Evolutionary conservation across 1,140 invertebrate genomes (phyloP), one percentile per base, ranked within the genome.

Genomic region (Sycobia sp.): DNA sequence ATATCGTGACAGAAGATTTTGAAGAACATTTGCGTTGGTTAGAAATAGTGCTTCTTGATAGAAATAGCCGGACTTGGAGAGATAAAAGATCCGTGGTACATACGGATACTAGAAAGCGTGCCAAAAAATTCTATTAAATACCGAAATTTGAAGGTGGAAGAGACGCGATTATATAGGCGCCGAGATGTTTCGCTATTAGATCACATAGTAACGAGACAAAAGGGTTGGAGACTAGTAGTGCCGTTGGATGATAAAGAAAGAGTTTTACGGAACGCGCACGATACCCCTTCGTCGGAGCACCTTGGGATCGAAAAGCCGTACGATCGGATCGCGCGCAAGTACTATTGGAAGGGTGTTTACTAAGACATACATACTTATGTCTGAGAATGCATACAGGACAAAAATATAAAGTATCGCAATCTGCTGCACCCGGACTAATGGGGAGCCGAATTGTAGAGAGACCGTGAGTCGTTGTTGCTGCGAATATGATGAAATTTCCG

Each of bases 401-500:
- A 10, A 16, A 16, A 14, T 38, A 16, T 4, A 55, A 55, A 7
- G 27, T 22, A 1, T 1, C 3, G 14, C 47, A 39, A 47, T 25
- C 29, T 2, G 39, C 2, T 4, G 38, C 34, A 13, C 29, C 1
- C 18, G 46, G 46, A 43, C 20, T 22, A 20, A 44, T 32, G 22
- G 46, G 43, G 18, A 46, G 2, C 14, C 32, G 23, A 8, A 14
- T 46, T 2, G 10, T 57, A 1, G 41, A 57, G 27, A 29, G 43
- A 41, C 62, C 68, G 1, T 67, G 68, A 60, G 10, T 41, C 0
- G 64, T 58, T 1, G 23, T 67, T 0, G 62, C 65, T 1, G 18
- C 64, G 0, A 62, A 69, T 29, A 54, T 67, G 58, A 65, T 62
- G 2, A 39, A 54, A 2, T 65, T 66, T 29, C 58, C 67, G 2